phyloP scores from a whole-genome alignment of 2,113 vertebrate species.

The Chloropsis hardwickii region DNA sequence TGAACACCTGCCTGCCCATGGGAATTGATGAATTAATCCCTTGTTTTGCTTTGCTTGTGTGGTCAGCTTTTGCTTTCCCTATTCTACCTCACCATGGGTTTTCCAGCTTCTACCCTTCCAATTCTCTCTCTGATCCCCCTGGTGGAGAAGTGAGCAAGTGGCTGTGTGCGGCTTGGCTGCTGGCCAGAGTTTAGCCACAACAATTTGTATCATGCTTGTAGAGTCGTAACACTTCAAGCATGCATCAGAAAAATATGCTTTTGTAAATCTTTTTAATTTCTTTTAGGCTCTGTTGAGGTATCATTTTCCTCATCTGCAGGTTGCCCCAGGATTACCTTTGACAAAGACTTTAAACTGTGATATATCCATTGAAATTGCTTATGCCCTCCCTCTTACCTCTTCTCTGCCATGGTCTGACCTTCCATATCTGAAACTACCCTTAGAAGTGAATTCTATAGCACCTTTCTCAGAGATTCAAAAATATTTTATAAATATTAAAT shows the following conservation, averaged over 20 bases:
- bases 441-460: background rate
- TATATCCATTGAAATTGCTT: background rate
- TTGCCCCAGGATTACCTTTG: background rate
- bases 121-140: fast-evolving
- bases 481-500: background rate
- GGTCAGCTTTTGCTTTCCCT: background rate
- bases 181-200: background rate
- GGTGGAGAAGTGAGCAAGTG: background rate
- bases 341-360: background rate
- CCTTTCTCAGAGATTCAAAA: background rate
- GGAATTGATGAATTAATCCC: background rate
- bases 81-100: background rate
- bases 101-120: background rate
- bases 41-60: background rate
- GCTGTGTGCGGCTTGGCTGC: fast-evolving
- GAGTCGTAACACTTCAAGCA: background rate
- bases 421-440: background rate
- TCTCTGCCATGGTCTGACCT: background rate
- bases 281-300: background rate
- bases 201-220: background rate
- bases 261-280: background rate
- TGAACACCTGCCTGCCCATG: background rate
- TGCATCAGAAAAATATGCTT: background rate
- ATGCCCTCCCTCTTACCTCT: background rate
- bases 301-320: background rate